Conservation (phyloP, 1,140 invertebrate species). For the Lethrus apterus region DNA sequence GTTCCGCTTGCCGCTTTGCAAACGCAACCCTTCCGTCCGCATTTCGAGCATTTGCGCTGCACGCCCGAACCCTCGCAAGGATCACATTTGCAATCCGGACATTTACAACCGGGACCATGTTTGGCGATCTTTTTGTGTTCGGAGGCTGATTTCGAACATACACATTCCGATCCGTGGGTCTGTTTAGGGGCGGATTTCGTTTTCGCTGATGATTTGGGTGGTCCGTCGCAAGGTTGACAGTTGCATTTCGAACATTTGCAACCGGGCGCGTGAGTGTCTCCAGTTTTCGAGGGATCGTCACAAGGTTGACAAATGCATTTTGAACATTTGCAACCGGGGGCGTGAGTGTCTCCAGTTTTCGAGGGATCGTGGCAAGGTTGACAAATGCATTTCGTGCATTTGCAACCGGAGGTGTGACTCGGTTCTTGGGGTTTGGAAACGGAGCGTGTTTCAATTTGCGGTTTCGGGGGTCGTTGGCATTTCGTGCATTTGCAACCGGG, state of each 20-base stretch:
- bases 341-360: background rate
- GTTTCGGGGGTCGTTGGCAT: too few relatives aligned
- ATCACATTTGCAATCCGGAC: background rate
- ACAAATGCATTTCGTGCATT: conserved; percentile 17
- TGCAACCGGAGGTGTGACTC: conserved; percentile 10
- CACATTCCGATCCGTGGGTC: too few relatives aligned
- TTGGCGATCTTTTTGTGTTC: too few relatives aligned
- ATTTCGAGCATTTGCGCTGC: conserved; percentile 13
- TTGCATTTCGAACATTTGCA: conserved; percentile 11
- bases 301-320: conserved; percentile 17
- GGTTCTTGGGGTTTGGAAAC: too few relatives aligned
- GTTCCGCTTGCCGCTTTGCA: conserved; percentile 4
- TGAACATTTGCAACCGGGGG: conserved; percentile 13
- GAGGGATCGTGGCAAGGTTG: conserved; percentile 10
- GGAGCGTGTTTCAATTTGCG: too few relatives aligned
- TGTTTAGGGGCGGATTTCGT: too few relatives aligned
- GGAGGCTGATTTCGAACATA: too few relatives aligned
- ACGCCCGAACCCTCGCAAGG: background rate
- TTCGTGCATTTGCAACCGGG: conserved; percentile 18
- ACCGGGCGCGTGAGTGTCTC: conserved; percentile 5
- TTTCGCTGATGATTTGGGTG: background rate
- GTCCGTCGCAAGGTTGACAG: conserved; percentile 8
- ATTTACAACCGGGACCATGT: background rate
- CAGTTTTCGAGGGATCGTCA: background rate
- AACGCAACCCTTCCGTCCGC: conserved; percentile 10